A percentile compares a stretch with the other conserved stretches of the same genome.
These are phyloP conservation scores for Xanthia icteritia DNA, from an alignment of 2,888 invertebrate genomes.

Conservation along the genomic window DNA sequence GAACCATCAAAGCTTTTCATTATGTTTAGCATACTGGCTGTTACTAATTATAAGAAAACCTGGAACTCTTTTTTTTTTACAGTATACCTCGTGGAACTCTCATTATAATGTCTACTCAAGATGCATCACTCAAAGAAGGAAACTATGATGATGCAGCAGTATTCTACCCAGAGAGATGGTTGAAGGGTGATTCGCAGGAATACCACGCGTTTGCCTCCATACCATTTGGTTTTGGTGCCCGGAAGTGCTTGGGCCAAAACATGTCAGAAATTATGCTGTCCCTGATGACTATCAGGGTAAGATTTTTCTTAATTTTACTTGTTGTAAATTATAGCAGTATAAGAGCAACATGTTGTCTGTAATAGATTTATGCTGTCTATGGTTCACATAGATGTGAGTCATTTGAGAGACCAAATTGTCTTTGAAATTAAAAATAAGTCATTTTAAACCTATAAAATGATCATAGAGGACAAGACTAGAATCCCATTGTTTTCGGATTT, in stretches of 20 bases:
- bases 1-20: not conserved
- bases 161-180: constrained; percentile 92
- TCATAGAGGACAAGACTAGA: not conserved
- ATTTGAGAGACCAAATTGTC: not conserved
- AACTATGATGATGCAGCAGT: constrained; percentile 92
- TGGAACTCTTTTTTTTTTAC: constrained; percentile 45
- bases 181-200: constrained; percentile 81
- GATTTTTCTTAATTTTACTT: not conserved
- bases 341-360: not conserved
- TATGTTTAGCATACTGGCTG: not conserved
- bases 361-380: not conserved
- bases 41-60: not conserved
- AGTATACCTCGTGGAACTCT: constrained; percentile 91
- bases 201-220: constrained; percentile 90
- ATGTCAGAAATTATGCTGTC: constrained; percentile 91
- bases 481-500: not conserved
- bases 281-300: constrained; percentile 90
- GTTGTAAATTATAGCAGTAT: not conserved
- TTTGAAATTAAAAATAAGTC: not conserved
- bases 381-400: no score
- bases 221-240: constrained; percentile 92
- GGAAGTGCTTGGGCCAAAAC: constrained; percentile 91
- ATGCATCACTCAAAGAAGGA: constrained; percentile 91
- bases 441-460: no score
- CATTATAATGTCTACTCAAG: constrained; percentile 92